Base-by-base conservation (phyloP, 1,140 invertebrate species). In the Apolygus lucorum region DNA sequence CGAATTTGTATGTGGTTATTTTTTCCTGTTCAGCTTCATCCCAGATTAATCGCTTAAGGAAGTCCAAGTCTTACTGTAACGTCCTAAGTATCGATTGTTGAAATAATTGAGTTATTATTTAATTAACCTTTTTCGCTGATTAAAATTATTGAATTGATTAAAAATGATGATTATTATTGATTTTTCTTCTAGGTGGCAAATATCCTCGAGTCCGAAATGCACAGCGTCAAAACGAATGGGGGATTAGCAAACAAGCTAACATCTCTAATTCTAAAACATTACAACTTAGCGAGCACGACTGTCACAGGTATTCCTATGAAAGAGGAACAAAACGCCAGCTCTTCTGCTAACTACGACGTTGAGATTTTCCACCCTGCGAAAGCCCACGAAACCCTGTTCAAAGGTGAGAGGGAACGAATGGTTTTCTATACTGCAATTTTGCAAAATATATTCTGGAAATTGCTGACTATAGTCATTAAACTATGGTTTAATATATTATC, bases 261-360 rank as follows among this genome's bases (percentile, higher is more conserved):
- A 0, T 84, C 89, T 65, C 77, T 92, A 1, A 90, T 92, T 68
- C 78, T 92, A 69, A 85, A 86, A 4, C 95, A 98, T 79, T 98
- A 96, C 76, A 86, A 92, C 77, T 80, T 99, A n/a, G 89, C 93
- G 0, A 95, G 91, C 67, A 98, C 96, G 14, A 97, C 94, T 0
- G 95, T 99, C 0, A 98, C 95, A 26, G 95, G 95, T 28, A 99
- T 99, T 76, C 96, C 95, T 2, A 99, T 99, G 96, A 99, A 99
- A 82, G 96, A 99, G 81, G 96, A 99, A 81, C 95, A 98, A 82
- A 98, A 98, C 81, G 94, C 96, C 0, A 95, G 90, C 79, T 96
- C 94, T 0, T 98, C 95, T 63, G 93, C 95, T 0, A 98, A 98
- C 81, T 99, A 99, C 78, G 95, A 99, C 78, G 96, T 99, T 0